Base-by-base conservation (phyloP, 2,888 invertebrate species). In the Meteorus cinctellus region DNA sequence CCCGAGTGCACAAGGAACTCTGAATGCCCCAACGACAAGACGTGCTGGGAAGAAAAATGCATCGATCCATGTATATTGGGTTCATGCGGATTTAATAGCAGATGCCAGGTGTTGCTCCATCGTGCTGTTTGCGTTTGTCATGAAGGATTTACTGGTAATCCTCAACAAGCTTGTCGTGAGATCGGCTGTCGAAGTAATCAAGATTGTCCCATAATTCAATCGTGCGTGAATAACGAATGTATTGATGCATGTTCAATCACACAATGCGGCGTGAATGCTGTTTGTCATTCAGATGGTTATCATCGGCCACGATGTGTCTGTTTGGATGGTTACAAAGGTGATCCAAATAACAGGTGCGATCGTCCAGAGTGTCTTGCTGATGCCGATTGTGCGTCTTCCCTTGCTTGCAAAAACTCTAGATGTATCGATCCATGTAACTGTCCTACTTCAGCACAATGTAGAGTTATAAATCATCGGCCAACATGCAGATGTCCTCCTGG, bases 341-440 rank as follows among this genome's bases (percentile, higher is more conserved):
- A 97, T 90, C 95, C 97, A 4, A 93, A 95, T 86, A 91, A 93
- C n/a, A 91, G 91, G 68, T 97, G 97, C 86, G 93, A 93, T 72
- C 91, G 94, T 83, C 95, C 95, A 2, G 96, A 97, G 90, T 97
- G 97, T 87, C 91, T 92, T 4, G 88, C 86, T 2, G 94, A 97
- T 85, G 91, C 92, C 5, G 96, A 97, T 81, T 97, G 97, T 84
- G 92, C 96, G 0, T 92, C 93, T 79, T 94, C 94, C 90, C 90
- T 96, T 81, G 94, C 96, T 10, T 97, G 97, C 85, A 91, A 92
- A 79, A 93, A 94, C 82, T 94, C 94, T 84, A 92, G 92, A 76
- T 98, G 97, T 85, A 93, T 93, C 84, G 94, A 95, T 90, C 97
- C 97, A 8, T 97, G 97, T 89, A 92, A 94, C 72, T 97, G 97